Percentiles rank a stretch among this genome's conserved stretches.
These are phyloP conservation scores for Patagioenas fasciata DNA, from an alignment of 2,113 vertebrate genomes.

Conservation along the genomic window DNA sequence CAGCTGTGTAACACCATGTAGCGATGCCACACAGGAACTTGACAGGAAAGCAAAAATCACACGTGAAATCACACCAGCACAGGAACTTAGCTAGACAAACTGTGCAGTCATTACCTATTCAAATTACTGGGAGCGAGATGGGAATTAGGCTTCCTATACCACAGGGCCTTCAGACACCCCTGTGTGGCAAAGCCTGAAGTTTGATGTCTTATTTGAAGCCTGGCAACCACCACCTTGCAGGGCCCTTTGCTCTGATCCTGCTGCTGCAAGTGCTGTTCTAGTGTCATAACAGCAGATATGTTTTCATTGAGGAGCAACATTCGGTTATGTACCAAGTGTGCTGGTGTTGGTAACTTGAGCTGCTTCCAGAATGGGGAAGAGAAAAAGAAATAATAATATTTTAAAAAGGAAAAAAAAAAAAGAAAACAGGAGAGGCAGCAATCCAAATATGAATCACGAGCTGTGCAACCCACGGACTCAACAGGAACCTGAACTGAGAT, in stretches of 20 bases:
- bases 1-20: slow-evolving; percentile 34
- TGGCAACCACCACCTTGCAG: background rate
- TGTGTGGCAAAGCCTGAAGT: background rate
- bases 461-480: background rate
- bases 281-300: background rate
- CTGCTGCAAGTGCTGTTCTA: background rate
- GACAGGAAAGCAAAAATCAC: slow-evolving; percentile 27
- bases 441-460: background rate
- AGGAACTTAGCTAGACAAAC: background rate
- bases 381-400: too few relatives aligned
- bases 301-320: background rate
- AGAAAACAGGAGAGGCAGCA: background rate
- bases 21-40: background rate
- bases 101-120: background rate
- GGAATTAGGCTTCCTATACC: background rate
- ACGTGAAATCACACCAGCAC: background rate
- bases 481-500: background rate
- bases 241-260: background rate
- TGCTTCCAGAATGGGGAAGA: background rate
- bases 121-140: background rate
- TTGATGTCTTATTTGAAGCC: slow-evolving; percentile 42
- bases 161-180: background rate
- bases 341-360: background rate
- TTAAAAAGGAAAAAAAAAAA: accelerated
- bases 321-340: background rate